These are phyloP conservation scores for Melanotus villosus DNA, from an alignment of 2,888 invertebrate species.

Conservation along the genomic window DNA sequence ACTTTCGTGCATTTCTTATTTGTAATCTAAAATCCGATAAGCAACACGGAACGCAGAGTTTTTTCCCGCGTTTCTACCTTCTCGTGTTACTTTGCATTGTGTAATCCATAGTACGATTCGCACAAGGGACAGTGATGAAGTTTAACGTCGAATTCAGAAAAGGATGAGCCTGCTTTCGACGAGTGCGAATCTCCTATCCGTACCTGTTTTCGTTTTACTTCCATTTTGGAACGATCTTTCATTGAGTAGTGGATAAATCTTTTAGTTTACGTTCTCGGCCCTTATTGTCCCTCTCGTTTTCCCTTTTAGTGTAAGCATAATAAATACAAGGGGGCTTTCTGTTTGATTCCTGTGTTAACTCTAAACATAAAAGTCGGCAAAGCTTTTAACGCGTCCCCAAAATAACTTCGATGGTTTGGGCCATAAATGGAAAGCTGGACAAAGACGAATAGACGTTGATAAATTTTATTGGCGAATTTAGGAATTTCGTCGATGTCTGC, in stretches of 20 bases:
- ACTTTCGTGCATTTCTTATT: too few species aligned
- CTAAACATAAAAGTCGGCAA: slow-evolving; percentile 10
- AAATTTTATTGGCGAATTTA: slow-evolving; percentile 29
- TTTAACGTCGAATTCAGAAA: too few species aligned
- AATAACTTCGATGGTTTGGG: slow-evolving; percentile 6
- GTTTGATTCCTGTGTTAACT: slow-evolving; percentile 13
- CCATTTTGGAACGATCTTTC: background rate
- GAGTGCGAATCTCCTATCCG: background rate
- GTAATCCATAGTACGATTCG: too few species aligned
- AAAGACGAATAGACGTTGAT: slow-evolving; percentile 30
- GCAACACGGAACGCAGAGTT: too few species aligned
- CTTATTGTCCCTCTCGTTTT: background rate
- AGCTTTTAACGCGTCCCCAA: slow-evolving; percentile 4
- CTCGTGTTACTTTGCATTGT: too few species aligned
- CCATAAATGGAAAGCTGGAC: slow-evolving; percentile 24
- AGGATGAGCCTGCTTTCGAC: too few species aligned
- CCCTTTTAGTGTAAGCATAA: background rate
- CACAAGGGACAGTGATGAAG: too few species aligned
- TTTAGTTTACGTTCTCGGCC: background rate
- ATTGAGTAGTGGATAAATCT: background rate
- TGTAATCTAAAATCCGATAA: too few species aligned
- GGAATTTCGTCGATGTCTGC: slow-evolving; percentile 25
- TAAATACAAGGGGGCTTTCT: background rate
- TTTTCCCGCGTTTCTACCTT: too few species aligned
- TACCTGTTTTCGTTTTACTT: background rate